Evolutionary conservation across 2,888 invertebrate genomes (phyloP), one percentile per base, ranked within the genome.

Genomic region (Hyposoter didymator): DNA sequence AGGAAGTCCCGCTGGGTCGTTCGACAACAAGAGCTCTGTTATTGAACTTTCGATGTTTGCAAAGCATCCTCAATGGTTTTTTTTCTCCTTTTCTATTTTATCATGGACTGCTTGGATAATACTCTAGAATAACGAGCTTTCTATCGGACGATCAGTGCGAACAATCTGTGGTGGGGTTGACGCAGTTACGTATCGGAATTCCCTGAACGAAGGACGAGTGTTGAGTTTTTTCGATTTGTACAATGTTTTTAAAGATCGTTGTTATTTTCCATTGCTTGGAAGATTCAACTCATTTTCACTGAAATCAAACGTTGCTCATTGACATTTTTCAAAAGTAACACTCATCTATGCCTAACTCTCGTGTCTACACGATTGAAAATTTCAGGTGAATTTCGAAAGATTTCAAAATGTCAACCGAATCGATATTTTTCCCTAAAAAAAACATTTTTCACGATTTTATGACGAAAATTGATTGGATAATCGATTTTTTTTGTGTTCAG

Each of bases 121-220:
- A 90, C 89, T 90, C 87, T 76, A 87, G 88, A 89, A 90, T 91
- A 92, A 91, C 89, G 90, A 90, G 90, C 90, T 88, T 91, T 69
- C 73, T 28, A n/a, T 45, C 8, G 55, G 75, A 74, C 81, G 84
- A 86, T 86, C 85, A 55, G 47, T 76, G 52, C 67, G 64, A 84
- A 49, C 70, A 72, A 84, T 75, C 69, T 3, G 17, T 22, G 22
- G 47, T 28, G 52, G 12, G 19, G n/a, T 28, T 32, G 55, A 55
- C 52, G 70, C 84, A 80, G 80, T 84, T 84, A 59, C 45, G 59
- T 49, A 39, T 35, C 6, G 49, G 73, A 78, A 73, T 72, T 78
- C 45, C 66, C 32, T 32, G 47, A 28, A 72, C 22, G 55, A 32
- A 67, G 66, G 39, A 52, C 74, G 22, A 43, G 22, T 28, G 6